A percentile compares a stretch with the other conserved stretches of the same genome.
phyloP scores from a whole-genome alignment of 2,113 vertebrate genomes.

The Syngnathoides biaculeatus region DNA sequence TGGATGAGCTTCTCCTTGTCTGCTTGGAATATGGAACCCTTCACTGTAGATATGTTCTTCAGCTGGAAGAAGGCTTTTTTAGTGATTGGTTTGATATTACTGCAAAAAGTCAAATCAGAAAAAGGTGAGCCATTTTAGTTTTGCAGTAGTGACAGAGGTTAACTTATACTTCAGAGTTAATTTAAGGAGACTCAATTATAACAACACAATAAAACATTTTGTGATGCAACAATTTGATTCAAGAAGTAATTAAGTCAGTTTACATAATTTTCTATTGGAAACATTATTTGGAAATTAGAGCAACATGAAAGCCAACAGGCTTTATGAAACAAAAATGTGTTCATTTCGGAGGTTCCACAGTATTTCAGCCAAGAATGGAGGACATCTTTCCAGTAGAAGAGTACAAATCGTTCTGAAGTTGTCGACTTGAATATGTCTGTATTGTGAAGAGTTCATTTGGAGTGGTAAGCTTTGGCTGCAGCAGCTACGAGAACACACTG shows the following conservation, averaged over 20 bases:
- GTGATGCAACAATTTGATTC: not conserved
- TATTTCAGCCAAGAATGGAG: conserved; percentile 1
- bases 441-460: conserved; percentile 8
- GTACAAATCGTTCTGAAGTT: not conserved
- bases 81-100: too few relatives aligned
- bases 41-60: too few relatives aligned
- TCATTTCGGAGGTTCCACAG: not conserved
- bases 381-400: not conserved
- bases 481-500: conserved; percentile 3
- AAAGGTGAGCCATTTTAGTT: too few relatives aligned
- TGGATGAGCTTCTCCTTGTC: too few relatives aligned
- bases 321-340: not conserved
- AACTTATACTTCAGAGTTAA: too few relatives aligned
- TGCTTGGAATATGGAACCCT: too few relatives aligned
- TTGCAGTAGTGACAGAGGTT: too few relatives aligned
- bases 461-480: conserved; percentile 5
- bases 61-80: too few relatives aligned
- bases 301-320: too few relatives aligned
- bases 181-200: not conserved
- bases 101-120: too few relatives aligned
- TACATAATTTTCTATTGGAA: not conserved
- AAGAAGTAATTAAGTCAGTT: not conserved
- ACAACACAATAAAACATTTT: too few relatives aligned
- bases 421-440: not conserved
- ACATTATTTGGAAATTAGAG: too few relatives aligned